A percentile compares a stretch with the other conserved stretches of the same genome.
Conservation (phyloP, 2,888 invertebrate species). For the Rhamphomyia laevipes region DNA sequence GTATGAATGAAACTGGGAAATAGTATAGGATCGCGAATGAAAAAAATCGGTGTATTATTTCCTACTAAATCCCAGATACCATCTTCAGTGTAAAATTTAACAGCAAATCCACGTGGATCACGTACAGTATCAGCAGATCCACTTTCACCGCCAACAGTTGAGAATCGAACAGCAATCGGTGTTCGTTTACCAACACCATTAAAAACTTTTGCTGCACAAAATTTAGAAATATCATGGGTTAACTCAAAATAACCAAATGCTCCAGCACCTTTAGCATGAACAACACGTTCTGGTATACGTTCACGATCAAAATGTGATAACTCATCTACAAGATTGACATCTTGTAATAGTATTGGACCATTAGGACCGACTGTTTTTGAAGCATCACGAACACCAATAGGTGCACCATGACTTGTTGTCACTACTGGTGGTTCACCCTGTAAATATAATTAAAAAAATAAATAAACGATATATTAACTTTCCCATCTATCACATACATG, state of each 20-base stretch:
- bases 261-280: constrained; percentile 88
- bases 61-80: constrained; percentile 92
- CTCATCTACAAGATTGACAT: constrained; percentile 67
- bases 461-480: background rate
- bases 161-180: constrained; percentile 68
- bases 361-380: constrained; percentile 74
- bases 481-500: too few relatives aligned
- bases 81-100: constrained; percentile 89
- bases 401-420: constrained; percentile 71
- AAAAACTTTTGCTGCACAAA: constrained; percentile 68
- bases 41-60: constrained; percentile 87
- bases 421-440: constrained; percentile 46
- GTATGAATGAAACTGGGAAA: constrained; percentile 96
- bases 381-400: constrained; percentile 49
- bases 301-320: constrained; percentile 79
- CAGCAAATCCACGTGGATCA: constrained; percentile 85
- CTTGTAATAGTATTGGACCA: constrained; percentile 80
- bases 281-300: constrained; percentile 90
- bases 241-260: constrained; percentile 82
- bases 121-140: constrained; percentile 86
- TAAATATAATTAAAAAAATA: constrained; percentile 8
- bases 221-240: constrained; percentile 73
- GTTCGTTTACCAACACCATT: constrained; percentile 66
- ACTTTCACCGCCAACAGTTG: constrained; percentile 79
- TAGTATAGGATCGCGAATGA: constrained; percentile 76